Evolutionary conservation across 2,888 invertebrate genomes (phyloP).

Genomic region (Monopis laevigella): DNA sequence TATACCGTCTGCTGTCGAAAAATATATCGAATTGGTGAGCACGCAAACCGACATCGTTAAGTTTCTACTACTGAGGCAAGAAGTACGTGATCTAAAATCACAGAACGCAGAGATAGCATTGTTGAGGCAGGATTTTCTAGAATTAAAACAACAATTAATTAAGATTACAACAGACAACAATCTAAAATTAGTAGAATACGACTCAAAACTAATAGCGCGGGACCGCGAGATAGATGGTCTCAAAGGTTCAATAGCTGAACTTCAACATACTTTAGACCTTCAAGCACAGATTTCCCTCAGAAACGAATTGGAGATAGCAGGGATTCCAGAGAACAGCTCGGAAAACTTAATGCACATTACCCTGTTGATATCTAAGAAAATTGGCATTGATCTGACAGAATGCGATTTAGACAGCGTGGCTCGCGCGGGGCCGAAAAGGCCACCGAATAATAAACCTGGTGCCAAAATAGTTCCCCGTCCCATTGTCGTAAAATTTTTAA

Average conservation of each 20-base stretch:
- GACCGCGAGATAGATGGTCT: conserved; percentile 10
- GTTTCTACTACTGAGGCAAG: background rate
- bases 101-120: background rate
- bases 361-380: background rate
- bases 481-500: conserved; percentile 18
- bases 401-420: conserved; percentile 1
- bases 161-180: background rate
- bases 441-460: background rate
- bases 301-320: conserved; percentile 10
- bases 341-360: conserved; percentile 9
- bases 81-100: background rate
- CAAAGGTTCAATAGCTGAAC: conserved; percentile 12
- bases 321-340: background rate
- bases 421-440: conserved; percentile 2
- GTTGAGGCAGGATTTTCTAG: background rate
- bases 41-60: background rate
- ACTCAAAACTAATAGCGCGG: background rate
- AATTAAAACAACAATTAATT: background rate
- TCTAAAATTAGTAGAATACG: background rate
- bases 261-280: conserved; percentile 15
- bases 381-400: conserved; percentile 6
- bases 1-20: too few species aligned
- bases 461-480: conserved; percentile 15
- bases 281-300: conserved; percentile 3
- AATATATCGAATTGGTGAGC: too few species aligned